These are phyloP conservation scores for Podargus strigoides DNA, from an alignment of 2,797 vertebrate species.

Conservation along the genomic window DNA sequence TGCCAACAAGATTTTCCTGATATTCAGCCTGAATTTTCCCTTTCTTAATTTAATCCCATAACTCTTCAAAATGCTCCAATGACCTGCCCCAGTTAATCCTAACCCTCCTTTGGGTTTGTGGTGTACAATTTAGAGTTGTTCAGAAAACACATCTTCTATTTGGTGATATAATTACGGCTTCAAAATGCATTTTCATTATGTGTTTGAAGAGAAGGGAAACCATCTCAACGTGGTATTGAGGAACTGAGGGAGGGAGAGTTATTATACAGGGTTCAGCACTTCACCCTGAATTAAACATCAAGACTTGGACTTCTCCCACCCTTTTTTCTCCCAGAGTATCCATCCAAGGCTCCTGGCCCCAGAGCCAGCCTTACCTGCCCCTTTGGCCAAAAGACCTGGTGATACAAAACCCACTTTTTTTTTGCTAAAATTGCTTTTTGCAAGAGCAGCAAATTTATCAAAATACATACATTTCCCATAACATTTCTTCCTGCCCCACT, in stretches of 20 bases:
- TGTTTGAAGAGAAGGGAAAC: background rate
- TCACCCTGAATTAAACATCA: too few relatives aligned
- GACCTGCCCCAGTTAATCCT: background rate
- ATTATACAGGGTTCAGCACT: background rate
- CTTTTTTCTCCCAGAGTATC: background rate
- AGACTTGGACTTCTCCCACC: background rate
- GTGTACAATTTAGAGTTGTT: background rate
- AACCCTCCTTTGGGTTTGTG: background rate
- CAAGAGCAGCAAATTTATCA: background rate
- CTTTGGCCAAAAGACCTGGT: background rate
- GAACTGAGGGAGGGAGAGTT: background rate
- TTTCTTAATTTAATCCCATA: background rate
- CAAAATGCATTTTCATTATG: background rate
- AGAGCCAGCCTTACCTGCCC: background rate
- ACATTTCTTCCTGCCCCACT: background rate
- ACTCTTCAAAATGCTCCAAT: background rate
- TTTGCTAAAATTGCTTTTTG: background rate
- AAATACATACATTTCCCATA: background rate
- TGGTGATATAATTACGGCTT: background rate
- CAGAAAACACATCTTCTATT: background rate
- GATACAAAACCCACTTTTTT: background rate
- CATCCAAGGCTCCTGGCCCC: background rate
- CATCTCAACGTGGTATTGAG: background rate
- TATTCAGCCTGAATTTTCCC: background rate
- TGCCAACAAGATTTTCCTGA: constrained; percentile 4